A percentile compares a stretch with the other conserved stretches of the same genome.
These are phyloP conservation scores for Hormaphis cornu DNA, from an alignment of 1,140 invertebrate species.

Conservation along the genomic window DNA sequence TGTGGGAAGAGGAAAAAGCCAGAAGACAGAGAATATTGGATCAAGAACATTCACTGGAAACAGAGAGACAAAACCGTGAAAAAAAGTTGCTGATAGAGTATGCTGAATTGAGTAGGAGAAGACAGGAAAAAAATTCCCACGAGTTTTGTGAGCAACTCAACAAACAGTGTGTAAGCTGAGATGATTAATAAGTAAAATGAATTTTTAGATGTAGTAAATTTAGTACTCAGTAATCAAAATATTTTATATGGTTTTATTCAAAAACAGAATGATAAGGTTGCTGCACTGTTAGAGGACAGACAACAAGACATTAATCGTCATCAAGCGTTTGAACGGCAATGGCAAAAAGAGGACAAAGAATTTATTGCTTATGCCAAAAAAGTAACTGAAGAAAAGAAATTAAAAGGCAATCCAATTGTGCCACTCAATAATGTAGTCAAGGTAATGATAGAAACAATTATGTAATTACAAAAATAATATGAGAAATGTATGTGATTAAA, in stretches of 20 bases:
- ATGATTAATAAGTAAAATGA: background rate
- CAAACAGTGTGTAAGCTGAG: constrained; percentile 3
- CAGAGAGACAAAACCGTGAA: background rate
- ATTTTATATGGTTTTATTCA: background rate
- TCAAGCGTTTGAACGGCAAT: background rate
- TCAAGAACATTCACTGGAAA: background rate
- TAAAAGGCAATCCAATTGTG: background rate
- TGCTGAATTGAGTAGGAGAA: background rate
- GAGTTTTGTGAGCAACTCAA: background rate
- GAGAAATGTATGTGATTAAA: background rate
- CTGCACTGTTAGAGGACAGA: background rate
- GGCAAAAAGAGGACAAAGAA: background rate
- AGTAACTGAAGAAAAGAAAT: background rate
- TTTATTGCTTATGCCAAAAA: background rate
- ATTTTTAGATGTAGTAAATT: no score
- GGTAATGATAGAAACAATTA: background rate
- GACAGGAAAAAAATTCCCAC: background rate
- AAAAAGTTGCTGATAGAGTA: background rate
- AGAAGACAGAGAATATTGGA: background rate
- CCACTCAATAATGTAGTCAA: background rate
- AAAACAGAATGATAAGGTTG: background rate
- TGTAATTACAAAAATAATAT: background rate
- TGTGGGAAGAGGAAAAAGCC: background rate
- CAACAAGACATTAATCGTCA: background rate
- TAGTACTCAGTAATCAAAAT: background rate